These are phyloP conservation scores for Callithrix jacchus DNA, from an alignment of 2,113 vertebrate genomes.

Conservation along the genomic window DNA sequence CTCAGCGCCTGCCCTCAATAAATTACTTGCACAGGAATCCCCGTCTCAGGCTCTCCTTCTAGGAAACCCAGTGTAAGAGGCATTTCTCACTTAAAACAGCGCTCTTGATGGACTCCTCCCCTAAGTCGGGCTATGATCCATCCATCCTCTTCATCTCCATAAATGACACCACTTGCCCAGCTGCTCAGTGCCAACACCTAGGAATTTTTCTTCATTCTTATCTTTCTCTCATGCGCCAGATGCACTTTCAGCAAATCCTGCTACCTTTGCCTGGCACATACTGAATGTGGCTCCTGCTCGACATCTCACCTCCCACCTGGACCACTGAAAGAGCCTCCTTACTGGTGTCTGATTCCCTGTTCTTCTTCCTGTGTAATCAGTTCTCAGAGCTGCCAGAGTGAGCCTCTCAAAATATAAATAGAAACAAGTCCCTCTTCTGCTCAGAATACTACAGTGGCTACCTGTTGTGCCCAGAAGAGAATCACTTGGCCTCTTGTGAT, in stretches of 20 bases:
- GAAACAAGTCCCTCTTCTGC: background rate
- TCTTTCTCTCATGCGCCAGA: background rate
- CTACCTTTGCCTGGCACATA: background rate
- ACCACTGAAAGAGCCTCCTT: background rate
- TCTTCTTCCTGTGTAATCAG: background rate
- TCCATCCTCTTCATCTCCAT: rapidly evolving
- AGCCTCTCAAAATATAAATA: background rate
- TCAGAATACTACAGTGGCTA: background rate
- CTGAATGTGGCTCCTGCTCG: background rate
- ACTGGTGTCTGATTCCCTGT: background rate
- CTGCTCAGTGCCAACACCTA: background rate
- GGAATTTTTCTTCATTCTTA: background rate
- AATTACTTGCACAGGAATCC: background rate
- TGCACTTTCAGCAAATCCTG: background rate
- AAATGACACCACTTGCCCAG: rapidly evolving
- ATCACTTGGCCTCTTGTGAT: background rate
- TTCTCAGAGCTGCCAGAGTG: too few species aligned
- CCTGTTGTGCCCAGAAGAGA: rapidly evolving
- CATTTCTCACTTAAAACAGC: background rate
- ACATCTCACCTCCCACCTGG: background rate
- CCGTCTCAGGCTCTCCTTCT: background rate
- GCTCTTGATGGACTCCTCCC: background rate
- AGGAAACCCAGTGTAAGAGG: background rate
- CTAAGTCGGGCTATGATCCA: rapidly evolving
- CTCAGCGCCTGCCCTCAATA: too few species aligned